Evolutionary conservation across 1,140 invertebrate genomes (phyloP).

Genomic region (Thalassaphorura encarpata): DNA sequence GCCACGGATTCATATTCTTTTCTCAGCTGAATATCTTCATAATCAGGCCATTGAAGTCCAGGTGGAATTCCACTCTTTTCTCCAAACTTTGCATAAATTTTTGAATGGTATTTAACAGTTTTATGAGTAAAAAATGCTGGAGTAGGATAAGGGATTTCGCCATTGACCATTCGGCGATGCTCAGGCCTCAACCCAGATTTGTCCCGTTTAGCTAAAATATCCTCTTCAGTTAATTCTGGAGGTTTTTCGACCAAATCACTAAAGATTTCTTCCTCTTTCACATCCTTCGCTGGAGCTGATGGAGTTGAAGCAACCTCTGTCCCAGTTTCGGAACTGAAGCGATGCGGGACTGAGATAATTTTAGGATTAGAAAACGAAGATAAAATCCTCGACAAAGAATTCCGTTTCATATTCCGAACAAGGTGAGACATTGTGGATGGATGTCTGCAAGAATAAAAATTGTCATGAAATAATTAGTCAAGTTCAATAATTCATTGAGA

Average conservation of each 20-base stretch:
- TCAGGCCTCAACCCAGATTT: constrained; percentile 28
- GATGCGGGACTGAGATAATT: no score
- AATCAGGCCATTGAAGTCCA: constrained; percentile 40
- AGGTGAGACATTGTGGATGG: no score
- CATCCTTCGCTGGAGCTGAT: no score
- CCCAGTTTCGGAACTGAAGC: no score
- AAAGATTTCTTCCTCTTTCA: no score
- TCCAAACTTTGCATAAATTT: not conserved
- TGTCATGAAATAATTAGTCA: no score
- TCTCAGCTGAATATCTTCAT: constrained; percentile 36
- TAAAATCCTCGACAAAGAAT: no score
- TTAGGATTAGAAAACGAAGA: no score
- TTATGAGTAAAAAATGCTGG: constrained; percentile 3
- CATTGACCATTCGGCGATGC: constrained; percentile 22
- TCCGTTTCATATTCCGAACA: no score
- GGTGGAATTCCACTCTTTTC: constrained; percentile 38
- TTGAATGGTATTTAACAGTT: not conserved
- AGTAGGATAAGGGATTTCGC: constrained; percentile 24
- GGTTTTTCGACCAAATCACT: not conserved
- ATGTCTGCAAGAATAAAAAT: no score
- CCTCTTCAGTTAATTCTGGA: constrained; percentile 28
- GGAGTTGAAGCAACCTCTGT: no score
- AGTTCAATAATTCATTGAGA: no score
- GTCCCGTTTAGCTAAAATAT: constrained; percentile 32
- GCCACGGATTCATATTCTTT: constrained; percentile 37